Evolutionary conservation across 2,797 vertebrate genomes (phyloP).

Genomic region (Typhlichthys subterraneus): DNA sequence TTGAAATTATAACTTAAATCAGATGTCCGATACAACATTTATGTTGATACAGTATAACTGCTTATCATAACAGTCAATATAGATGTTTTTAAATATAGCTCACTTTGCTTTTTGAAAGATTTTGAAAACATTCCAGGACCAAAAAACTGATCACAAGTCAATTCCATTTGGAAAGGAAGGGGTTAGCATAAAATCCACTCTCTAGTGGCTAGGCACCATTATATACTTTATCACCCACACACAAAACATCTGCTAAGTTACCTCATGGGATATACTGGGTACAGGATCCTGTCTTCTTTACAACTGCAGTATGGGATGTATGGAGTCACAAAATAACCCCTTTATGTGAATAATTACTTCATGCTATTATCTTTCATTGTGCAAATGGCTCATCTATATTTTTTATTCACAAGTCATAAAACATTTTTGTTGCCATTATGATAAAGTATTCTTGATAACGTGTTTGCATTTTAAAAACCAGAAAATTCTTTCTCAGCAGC

Average conservation of each 20-base stretch:
- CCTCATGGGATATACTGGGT: slow-evolving; percentile 15
- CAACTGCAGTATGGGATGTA: slow-evolving; percentile 26
- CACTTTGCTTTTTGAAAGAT: slow-evolving; percentile 34
- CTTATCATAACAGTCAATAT: slow-evolving; percentile 64
- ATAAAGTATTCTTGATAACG: slow-evolving; percentile 29
- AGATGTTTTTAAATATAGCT: slow-evolving; percentile 47
- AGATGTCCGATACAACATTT: slow-evolving; percentile 25
- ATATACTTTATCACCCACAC: slow-evolving; percentile 18
- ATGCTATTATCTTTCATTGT: slow-evolving; percentile 10
- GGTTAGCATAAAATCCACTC: slow-evolving; percentile 26
- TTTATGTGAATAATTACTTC: background rate
- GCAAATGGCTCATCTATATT: slow-evolving; percentile 14
- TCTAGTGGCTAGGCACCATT: slow-evolving; percentile 28
- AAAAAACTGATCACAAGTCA: slow-evolving; percentile 38
- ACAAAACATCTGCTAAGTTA: slow-evolving; percentile 42
- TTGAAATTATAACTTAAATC: slow-evolving; percentile 31
- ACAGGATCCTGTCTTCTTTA: slow-evolving; percentile 22
- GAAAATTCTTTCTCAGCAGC: slow-evolving; percentile 20
- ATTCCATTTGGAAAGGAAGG: slow-evolving; percentile 29
- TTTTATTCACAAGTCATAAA: slow-evolving; percentile 15
- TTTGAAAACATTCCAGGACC: slow-evolving; percentile 36
- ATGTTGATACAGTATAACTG: slow-evolving; percentile 39
- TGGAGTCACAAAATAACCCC: slow-evolving; percentile 6
- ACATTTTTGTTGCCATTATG: slow-evolving; percentile 12
- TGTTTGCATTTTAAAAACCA: slow-evolving; percentile 14